Conservation (phyloP, 2,888 invertebrate genomes). For the Leucoma salicis region DNA sequence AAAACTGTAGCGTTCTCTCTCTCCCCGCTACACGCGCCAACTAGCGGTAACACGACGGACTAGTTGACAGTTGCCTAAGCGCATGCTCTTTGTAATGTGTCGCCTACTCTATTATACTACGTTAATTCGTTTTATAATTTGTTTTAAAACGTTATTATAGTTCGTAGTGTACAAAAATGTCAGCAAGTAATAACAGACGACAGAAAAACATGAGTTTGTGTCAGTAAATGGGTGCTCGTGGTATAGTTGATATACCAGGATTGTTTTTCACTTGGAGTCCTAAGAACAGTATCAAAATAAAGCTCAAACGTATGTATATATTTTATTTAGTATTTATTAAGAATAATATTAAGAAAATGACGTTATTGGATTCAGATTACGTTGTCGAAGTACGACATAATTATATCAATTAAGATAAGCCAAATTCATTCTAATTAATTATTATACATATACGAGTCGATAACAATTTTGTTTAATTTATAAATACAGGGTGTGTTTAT, state of each 20-base stretch:
- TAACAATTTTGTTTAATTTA: no score
- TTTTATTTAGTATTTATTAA: not conserved
- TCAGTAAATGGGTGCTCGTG: conserved; percentile 76
- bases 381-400: no score
- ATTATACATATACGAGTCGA: not conserved
- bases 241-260: conserved; percentile 71
- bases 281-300: conserved; percentile 77
- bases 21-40: conserved; percentile 46
- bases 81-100: conserved; percentile 68
- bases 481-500: no score
- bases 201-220: conserved; percentile 54
- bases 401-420: no score
- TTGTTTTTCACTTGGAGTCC: conserved; percentile 77
- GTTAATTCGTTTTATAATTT: conserved; percentile 26
- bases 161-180: conserved; percentile 22
- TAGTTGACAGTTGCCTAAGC: conserved; percentile 70
- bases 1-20: conserved; percentile 36
- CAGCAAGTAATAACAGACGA: conserved; percentile 40
- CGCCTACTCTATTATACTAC: conserved; percentile 29
- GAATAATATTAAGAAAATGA: not conserved
- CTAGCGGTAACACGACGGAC: conserved; percentile 58
- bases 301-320: conserved; percentile 72
- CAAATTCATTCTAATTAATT: no score
- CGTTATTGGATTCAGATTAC: no score
- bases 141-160: conserved; percentile 21